Percentiles rank a stretch among this genome's conserved stretches.
These are phyloP conservation scores for Nemapogon koenigi DNA, from an alignment of 2,888 invertebrate species.

Conservation along the genomic window DNA sequence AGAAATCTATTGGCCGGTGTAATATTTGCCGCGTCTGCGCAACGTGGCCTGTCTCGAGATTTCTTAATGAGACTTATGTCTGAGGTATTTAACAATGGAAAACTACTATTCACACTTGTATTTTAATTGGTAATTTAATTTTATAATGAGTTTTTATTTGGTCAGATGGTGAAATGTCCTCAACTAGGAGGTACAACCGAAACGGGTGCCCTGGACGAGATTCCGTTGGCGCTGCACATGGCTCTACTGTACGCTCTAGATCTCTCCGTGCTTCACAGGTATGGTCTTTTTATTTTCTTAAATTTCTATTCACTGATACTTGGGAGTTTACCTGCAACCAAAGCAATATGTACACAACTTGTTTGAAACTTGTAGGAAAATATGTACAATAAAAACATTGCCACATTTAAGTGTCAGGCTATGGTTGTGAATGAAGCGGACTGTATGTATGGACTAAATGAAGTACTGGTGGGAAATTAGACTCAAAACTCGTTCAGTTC, in stretches of 20 bases:
- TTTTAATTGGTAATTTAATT: conserved; percentile 1
- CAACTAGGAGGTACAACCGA: conserved; percentile 65
- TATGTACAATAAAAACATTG: too few species aligned
- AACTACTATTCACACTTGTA: not conserved
- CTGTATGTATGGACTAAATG: too few species aligned
- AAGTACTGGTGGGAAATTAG: too few species aligned
- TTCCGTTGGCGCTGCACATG: conserved; percentile 81
- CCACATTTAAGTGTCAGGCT: too few species aligned
- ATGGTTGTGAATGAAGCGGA: too few species aligned
- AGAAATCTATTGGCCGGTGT: conserved; percentile 50
- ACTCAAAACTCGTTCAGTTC: too few species aligned
- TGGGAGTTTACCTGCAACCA: too few species aligned
- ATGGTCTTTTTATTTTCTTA: conserved; percentile 11
- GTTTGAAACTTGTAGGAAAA: too few species aligned
- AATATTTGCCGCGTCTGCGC: conserved; percentile 49
- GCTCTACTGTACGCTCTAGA: conserved; percentile 85
- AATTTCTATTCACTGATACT: too few species aligned
- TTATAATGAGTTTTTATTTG: not conserved
- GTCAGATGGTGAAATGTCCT: conserved; percentile 42
- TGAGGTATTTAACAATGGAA: conserved; percentile 33
- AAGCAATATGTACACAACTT: too few species aligned
- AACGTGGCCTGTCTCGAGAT: conserved; percentile 69
- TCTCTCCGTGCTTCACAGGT: conserved; percentile 75
- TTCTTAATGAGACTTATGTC: conserved; percentile 70
- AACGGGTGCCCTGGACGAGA: conserved; percentile 78